Conservation (phyloP, 2,797 vertebrate species). For the Melanotaenia boesemani region DNA sequence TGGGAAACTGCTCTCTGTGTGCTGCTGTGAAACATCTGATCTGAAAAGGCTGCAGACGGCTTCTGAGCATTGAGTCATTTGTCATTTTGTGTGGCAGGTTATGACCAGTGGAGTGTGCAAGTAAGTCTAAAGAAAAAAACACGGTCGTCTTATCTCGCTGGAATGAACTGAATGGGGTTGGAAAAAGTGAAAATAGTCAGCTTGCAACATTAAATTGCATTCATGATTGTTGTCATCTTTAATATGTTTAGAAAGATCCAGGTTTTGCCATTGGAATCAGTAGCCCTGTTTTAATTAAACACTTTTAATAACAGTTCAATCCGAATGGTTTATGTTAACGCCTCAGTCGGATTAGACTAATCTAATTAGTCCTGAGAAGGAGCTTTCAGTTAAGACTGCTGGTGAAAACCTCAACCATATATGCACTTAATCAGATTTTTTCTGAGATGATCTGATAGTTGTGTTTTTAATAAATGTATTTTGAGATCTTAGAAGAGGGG, state of each 20-base stretch:
- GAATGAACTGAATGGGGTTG: neutral
- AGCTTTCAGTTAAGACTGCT: too few relatives aligned
- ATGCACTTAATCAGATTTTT: too few relatives aligned
- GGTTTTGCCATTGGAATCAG: neutral
- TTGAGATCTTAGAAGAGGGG: too few relatives aligned
- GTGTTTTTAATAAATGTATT: too few relatives aligned
- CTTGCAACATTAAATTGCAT: neutral
- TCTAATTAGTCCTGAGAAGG: too few relatives aligned
- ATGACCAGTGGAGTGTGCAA: neutral
- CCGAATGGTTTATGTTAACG: too few relatives aligned
- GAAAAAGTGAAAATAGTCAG: neutral
- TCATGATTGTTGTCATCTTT: neutral
- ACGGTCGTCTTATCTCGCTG: neutral
- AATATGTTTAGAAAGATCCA: neutral
- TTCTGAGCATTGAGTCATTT: slow-evolving; percentile 16
- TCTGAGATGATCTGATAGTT: too few relatives aligned
- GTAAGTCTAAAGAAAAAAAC: neutral
- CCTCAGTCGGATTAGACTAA: too few relatives aligned
- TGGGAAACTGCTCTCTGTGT: slow-evolving; percentile 1
- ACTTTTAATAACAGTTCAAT: neutral
- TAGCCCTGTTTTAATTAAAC: too few relatives aligned
- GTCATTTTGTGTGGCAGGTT: slow-evolving; percentile 19
- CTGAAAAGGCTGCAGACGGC: slow-evolving; percentile 13
- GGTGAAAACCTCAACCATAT: too few relatives aligned
- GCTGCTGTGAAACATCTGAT: neutral